A percentile compares a stretch with the other conserved stretches of the same genome.
These are phyloP conservation scores for Apostichopus leukothele DNA, from an alignment of 53 echinoderm and acorn worm species.

Conservation along the genomic window DNA sequence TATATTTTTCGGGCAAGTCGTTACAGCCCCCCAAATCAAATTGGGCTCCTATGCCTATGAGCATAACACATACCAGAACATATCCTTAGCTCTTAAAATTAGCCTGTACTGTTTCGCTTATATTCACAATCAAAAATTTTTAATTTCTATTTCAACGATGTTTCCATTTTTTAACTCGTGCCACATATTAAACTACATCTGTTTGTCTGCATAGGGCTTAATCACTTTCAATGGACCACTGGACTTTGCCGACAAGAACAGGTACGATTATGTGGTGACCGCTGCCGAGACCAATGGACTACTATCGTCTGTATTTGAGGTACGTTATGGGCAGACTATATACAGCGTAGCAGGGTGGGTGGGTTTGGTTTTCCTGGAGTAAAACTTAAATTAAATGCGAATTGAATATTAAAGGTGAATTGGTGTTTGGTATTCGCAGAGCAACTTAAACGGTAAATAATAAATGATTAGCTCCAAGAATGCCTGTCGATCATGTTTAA, in stretches of 20 bases:
- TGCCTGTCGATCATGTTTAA: background rate
- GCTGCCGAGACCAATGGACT: background rate
- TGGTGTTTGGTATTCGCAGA: too few species aligned
- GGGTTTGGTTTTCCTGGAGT: too few species aligned
- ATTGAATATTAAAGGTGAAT: background rate
- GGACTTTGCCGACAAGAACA: background rate
- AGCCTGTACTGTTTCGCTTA: too few species aligned
- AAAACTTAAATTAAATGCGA: background rate
- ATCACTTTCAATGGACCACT: slow-evolving; percentile 11
- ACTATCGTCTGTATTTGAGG: background rate
- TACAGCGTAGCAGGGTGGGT: too few species aligned
- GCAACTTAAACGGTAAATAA: too few species aligned
- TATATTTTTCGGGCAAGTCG: too few species aligned
- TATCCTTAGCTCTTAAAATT: too few species aligned
- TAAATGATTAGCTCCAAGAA: background rate
- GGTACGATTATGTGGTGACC: background rate
- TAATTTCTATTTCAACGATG: too few species aligned
- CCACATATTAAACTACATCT: background rate
- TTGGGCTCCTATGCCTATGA: too few species aligned
- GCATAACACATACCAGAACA: too few species aligned
- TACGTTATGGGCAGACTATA: background rate
- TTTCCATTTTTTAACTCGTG: too few species aligned
- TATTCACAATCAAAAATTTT: background rate
- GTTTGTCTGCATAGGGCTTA: background rate
- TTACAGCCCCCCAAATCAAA: too few species aligned